Percentiles rank a stretch among this genome's conserved stretches.
These are phyloP conservation scores for Chanos chanos DNA, from an alignment of 2,797 vertebrate species.

Conservation along the genomic window DNA sequence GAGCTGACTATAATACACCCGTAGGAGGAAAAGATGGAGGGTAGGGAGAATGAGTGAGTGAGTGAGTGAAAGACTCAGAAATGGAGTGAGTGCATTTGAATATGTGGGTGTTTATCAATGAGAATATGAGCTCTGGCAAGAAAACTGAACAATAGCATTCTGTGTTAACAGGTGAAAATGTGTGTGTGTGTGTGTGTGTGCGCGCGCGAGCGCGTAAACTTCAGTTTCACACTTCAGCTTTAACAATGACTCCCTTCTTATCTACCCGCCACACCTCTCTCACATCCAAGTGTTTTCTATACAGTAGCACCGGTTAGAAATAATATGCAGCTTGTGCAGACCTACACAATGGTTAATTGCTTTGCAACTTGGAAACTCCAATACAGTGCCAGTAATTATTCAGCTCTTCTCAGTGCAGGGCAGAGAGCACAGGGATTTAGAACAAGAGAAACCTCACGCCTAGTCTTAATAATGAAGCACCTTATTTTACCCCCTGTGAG, in stretches of 20 bases:
- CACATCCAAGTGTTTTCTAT: not conserved
- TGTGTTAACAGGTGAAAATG: no score
- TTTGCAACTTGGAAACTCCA: conserved; percentile 5
- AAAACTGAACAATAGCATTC: no score
- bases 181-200: no score
- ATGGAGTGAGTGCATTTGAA: conserved; percentile 5
- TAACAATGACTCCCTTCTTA: no score
- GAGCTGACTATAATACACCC: conserved; percentile 32
- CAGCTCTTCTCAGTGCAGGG: conserved; percentile 6
- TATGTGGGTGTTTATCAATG: conserved; percentile 19
- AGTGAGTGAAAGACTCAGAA: not conserved
- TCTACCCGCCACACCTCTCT: no score
- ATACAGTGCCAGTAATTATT: conserved; percentile 17
- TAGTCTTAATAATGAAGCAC: conserved; percentile 18
- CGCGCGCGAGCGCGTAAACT: no score
- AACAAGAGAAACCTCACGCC: conserved; percentile 8
- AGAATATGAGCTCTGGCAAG: no score
- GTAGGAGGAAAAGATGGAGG: not conserved
- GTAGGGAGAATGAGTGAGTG: not conserved
- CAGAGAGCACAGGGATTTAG: not conserved
- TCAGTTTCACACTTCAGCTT: no score
- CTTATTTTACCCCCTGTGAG: conserved; percentile 1
- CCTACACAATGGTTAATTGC: conserved; percentile 13
- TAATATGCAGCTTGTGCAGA: conserved; percentile 18
- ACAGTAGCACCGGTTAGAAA: conserved; percentile 5